Conservation (phyloP, 2,797 vertebrate genomes). For the Malacoraja senta region DNA sequence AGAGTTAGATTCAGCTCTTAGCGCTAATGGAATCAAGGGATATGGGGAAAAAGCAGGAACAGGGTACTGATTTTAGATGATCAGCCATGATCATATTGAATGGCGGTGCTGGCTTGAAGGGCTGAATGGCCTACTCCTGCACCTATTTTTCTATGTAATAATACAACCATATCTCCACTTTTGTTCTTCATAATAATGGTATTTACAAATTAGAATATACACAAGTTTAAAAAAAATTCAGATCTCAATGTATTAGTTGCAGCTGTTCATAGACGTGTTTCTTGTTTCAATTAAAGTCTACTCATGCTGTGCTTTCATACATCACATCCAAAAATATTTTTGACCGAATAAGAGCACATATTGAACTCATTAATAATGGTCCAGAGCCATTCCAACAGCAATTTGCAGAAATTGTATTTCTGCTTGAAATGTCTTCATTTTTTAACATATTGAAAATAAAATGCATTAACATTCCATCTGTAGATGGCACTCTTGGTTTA, state of each 20-base stretch:
- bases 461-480: background rate
- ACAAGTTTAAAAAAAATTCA: background rate
- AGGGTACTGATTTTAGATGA: too few relatives aligned
- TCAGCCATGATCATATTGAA: too few relatives aligned
- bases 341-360: background rate
- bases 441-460: constrained; percentile 17
- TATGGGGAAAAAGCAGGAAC: too few relatives aligned
- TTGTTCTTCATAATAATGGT: background rate
- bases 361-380: background rate
- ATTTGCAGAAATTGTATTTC: background rate
- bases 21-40: too few relatives aligned
- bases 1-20: too few relatives aligned
- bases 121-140: too few relatives aligned
- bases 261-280: background rate
- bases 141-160: background rate
- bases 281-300: background rate
- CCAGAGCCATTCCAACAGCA: background rate
- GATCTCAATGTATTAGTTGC: background rate
- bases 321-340: constrained; percentile 20
- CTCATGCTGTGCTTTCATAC: background rate
- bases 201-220: background rate
- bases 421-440: background rate
- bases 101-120: too few relatives aligned
- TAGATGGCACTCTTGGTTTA: constrained; percentile 33
- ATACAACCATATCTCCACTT: background rate